Base-by-base conservation (phyloP, 2,113 vertebrate species). In the Nematolebias whitei region DNA sequence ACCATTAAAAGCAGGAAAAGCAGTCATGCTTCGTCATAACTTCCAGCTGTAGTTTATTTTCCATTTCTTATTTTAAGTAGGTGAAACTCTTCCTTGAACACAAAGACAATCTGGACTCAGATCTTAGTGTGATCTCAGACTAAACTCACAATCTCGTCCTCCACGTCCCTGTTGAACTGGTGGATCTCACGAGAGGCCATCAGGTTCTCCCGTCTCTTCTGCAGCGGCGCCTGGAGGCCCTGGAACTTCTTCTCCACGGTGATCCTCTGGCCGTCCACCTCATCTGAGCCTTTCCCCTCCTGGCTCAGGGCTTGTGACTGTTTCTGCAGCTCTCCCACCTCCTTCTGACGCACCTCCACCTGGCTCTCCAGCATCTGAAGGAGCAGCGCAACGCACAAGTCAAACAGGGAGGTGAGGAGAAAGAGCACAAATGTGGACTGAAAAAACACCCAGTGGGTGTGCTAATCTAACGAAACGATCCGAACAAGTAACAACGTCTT, bases 171-270 rank as follows among this genome's bases (percentile, higher is more conserved):
- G 89, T 96, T 98, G 91, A 97, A 98, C 91, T 98, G 96, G 80
- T 98, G 96, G 84, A 96, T 96, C 91, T 99, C 97, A 6, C 95
- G 91, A 64, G 97, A 99, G 15, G 95, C 96, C 92, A 97, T 88
- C 10, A 99, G 91, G 60, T 96, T 94, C 54, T 95, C 92, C 44
- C 96, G 95, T 60, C 98, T 93, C 72, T 94, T 94, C 48, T 84
- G 85, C 87, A 99, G 79, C 2, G 98, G 97, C 0, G 93, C 95
- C 78, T 97, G 87, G 44, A 99, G 85, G 35, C 92, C 87, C 70
- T 90, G 77, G 80, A 99, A 98, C 87, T 96, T 98, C 67, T 89
- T 92, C 88, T 99, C 96, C 78, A 99, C 97, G 0, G 87, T 91
- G 45, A 92, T 84, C 32, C 97, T 90, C 76, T 95, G 95, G 41